A percentile compares a stretch with the other conserved stretches of the same genome.
Conservation (phyloP, 2,888 invertebrate species). For the Acheta domesticus region DNA sequence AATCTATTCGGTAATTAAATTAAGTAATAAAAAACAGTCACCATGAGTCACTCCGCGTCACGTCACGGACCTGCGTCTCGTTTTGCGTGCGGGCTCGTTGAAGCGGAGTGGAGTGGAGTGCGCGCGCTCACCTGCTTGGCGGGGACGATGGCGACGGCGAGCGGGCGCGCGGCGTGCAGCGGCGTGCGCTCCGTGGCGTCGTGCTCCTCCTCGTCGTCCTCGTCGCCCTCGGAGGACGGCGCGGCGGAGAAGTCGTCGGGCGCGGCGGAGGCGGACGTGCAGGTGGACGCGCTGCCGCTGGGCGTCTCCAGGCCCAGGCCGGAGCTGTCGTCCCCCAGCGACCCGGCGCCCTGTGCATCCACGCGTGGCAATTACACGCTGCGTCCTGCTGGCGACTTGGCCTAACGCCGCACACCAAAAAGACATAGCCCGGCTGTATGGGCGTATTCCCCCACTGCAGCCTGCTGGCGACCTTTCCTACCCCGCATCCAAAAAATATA, state of each 20-base stretch:
- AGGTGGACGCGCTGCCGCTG: conserved; percentile 39
- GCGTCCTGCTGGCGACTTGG: background rate
- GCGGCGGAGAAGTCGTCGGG: background rate
- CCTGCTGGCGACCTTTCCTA: no score
- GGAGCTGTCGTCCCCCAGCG: conserved; percentile 43
- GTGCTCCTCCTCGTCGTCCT: conserved; percentile 41
- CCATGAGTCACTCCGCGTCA: no score
- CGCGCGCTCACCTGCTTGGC: conserved; percentile 39
- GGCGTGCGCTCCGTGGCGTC: conserved; percentile 35
- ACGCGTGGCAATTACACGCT: background rate
- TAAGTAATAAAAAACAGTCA: no score
- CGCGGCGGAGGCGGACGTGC: conserved; percentile 42
- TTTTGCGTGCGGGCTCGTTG: no score
- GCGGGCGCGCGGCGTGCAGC: conserved; percentile 36
- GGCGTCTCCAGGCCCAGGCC: conserved; percentile 53
- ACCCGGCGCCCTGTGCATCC: background rate
- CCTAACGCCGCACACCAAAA: no score
- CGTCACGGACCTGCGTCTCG: no score
- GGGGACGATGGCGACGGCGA: conserved; percentile 40
- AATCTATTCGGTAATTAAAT: no score
- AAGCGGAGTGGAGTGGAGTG: no score
- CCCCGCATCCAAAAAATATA: no score
- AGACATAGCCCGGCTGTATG: no score
- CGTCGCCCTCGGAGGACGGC: conserved; percentile 43
- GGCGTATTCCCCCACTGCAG: no score